Evolutionary conservation across 2,113 vertebrate genomes (phyloP).

Genomic region (Zosterops hypoxanthus): DNA sequence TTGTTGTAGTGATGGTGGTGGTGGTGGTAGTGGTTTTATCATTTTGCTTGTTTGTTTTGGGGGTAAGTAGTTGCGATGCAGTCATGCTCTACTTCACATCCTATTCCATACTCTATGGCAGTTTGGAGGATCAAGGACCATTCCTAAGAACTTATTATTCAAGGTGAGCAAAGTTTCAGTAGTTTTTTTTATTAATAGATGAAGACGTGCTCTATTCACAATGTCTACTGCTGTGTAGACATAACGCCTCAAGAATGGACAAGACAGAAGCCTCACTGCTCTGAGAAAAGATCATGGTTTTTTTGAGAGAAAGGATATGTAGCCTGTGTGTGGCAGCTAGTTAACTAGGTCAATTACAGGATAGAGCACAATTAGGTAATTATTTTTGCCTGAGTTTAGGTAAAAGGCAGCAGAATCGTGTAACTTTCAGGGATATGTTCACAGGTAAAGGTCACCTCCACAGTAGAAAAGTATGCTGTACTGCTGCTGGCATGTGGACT

Average conservation of each 20-base stretch:
- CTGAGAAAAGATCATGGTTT: neutral
- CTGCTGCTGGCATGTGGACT: neutral
- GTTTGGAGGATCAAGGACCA: constrained; percentile 76
- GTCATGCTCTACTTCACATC: constrained; percentile 72
- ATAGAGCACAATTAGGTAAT: neutral
- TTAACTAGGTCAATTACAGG: neutral
- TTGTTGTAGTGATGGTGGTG: constrained; percentile 51
- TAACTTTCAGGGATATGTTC: neutral
- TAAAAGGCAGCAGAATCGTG: neutral
- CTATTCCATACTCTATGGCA: constrained; percentile 71
- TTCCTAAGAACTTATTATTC: constrained; percentile 74
- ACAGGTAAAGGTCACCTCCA: neutral
- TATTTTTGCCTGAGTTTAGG: constrained; percentile 13
- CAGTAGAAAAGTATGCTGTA: neutral
- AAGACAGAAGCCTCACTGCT: neutral
- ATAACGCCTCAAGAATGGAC: neutral
- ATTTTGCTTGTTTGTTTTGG: constrained; percentile 59
- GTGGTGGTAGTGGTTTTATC: constrained; percentile 45
- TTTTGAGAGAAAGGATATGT: neutral
- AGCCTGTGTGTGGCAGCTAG: neutral
- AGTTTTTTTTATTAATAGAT: constrained; percentile 57
- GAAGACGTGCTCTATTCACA: neutral
- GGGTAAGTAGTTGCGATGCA: constrained; percentile 80
- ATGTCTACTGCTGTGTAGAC: neutral
- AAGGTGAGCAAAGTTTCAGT: constrained; percentile 81